Percentiles rank a stretch among this genome's conserved stretches.
Evolutionary conservation across 2,888 invertebrate species (phyloP).

Genomic region (Junonia oenone): DNA sequence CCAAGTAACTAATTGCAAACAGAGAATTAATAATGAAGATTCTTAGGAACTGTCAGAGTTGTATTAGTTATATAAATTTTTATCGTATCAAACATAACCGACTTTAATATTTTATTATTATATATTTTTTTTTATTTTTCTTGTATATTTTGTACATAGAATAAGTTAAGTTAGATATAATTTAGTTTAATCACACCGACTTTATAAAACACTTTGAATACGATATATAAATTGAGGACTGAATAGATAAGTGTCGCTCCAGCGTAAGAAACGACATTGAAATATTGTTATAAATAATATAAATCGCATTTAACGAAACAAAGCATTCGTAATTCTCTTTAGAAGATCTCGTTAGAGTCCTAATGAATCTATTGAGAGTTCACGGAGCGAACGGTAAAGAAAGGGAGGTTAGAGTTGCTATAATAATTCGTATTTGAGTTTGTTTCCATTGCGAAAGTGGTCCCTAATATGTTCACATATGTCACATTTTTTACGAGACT

Average conservation of each 20-base stretch:
- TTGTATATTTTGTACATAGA: too few species aligned
- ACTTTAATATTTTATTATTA: too few species aligned
- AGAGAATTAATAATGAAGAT: neutral
- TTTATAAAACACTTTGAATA: neutral
- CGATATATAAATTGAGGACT: neutral
- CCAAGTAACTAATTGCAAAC: too few species aligned
- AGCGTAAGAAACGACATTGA: conserved; percentile 29
- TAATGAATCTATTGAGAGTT: conserved; percentile 78
- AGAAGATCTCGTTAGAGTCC: conserved; percentile 74
- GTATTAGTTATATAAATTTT: too few species aligned
- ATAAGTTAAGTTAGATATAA: too few species aligned
- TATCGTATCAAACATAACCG: too few species aligned
- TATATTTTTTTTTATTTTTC: too few species aligned
- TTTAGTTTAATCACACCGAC: too few species aligned
- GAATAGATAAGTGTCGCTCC: neutral
- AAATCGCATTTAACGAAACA: conserved; percentile 73
- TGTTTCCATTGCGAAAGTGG: conserved; percentile 6
- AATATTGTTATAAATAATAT: conserved; percentile 60
- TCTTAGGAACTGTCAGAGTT: too few species aligned
- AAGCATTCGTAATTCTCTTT: conserved; percentile 69
- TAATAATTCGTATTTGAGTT: conserved; percentile 61
- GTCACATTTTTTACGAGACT: neutral
- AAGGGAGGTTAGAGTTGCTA: conserved; percentile 59
- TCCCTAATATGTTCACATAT: neutral
- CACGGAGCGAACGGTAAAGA: conserved; percentile 63